Evolutionary conservation across 92 coral and sea anemone genomes (phyloP), one percentile per base, ranked within the genome.

Genomic region (Palythoa heliodiscus): DNA sequence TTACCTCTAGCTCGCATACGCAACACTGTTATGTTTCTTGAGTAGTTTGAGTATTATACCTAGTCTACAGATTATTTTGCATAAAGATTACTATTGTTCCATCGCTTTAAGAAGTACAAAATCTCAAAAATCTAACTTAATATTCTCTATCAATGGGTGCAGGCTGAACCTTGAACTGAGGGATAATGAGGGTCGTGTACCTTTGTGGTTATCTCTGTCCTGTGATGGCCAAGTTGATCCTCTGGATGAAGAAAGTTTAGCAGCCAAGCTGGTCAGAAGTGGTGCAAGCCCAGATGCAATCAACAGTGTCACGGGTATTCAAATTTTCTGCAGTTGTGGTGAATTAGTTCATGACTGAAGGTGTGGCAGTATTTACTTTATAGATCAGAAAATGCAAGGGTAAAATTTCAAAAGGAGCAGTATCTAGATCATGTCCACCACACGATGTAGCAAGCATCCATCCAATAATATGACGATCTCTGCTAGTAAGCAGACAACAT

Each of bases 231-330:
- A 71, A 20, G 83, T 88, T 63, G 96, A 96, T 87, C 95, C 99
- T 12, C 71, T 86, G 91, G 96, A 96, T 76, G 99, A 96, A 78
- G 99, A 96, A 67, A 91, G 98, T 57, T 81, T 94, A 63, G 96
- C 98, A 7, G 98, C 99, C 15, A 94, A 93, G 57, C 95, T 96
- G 39, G 92, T 91, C 40, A 90, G 90, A 50, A 89, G 92, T 86
- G 99, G 99, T 50, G 96, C 99, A 16, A 91, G 95, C 63, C 89
- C 98, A 19, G 99, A 96, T 79, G 92, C 98, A 10, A 77, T 94
- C 48, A 88, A 92, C 82, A 88, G 87, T 37, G 66, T 84, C 11
- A 92, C 96, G 61, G 99, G 99, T 96, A 35, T 35, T 73, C 23
- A 20, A 2, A 53, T 84, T 35, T 16, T 12, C 13, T 43, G 11